Evolutionary conservation across 1,140 invertebrate genomes (phyloP), one percentile per base, ranked within the genome.

Genomic region (Bombus turneri): DNA sequence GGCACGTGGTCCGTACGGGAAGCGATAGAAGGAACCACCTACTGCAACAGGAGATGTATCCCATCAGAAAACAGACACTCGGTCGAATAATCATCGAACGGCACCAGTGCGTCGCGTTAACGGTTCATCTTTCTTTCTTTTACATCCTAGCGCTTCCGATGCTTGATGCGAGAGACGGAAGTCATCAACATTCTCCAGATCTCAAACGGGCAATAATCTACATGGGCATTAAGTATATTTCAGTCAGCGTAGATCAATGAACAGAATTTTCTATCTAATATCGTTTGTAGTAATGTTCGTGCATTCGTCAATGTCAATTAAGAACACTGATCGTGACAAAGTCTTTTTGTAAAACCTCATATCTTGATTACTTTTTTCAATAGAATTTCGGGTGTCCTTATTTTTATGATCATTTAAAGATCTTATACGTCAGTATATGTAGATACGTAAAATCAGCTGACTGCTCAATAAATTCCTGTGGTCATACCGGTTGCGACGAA

Each of bases 181-280:
- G 68, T 87, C 81, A 80, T 90, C 78, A 89, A 82, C 87, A 81
- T 85, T 87, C 74, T 53, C 47, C 18, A 43, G n/a, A 69, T 86
- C 69, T 62, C 73, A 18, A 64, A 66, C 73, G 77, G 72, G 64
- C 59, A 86, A 90, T 84, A 71, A 82, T 81, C 81, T 66, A n/a
- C 41, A 34, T n/a, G 41, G 5, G 85, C 74, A 39, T 64, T 78
- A 76, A 66, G 10, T 28, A 22, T 66, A 53, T 25, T 78, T 86
- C 79, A 83, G 75, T 41, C 28, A 59, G 18, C 5, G 9, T 37
- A 13, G 25, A 69, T 57, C 57, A n/a, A 28, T 59, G 3, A 3
- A 53, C 18, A 47, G 9, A 34, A 59, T 43, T 25, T 71, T 71
- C 34, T 37, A 43, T n/a, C 15, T 12, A 37, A 53, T 69, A 34